These are phyloP conservation scores for Polyommatus icarus DNA, from an alignment of 2,888 invertebrate species.

Conservation along the genomic window DNA sequence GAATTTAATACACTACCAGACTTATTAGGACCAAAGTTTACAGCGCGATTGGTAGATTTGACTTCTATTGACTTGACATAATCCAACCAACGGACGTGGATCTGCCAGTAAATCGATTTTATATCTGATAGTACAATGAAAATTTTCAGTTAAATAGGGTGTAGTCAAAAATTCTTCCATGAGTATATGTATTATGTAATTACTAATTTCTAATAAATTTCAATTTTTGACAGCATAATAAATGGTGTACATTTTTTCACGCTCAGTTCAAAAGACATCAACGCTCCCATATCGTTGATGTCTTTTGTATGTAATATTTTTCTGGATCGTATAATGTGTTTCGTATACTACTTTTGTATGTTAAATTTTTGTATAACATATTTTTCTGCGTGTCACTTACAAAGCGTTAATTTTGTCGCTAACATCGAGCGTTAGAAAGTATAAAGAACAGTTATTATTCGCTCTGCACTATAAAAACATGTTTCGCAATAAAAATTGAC, in stretches of 20 bases:
- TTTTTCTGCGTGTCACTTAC: not conserved
- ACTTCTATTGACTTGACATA: too few species aligned
- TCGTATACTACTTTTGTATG: not conserved
- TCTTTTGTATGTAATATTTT: not conserved
- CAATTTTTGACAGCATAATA: not conserved
- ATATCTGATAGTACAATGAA: too few species aligned
- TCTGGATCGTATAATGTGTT: not conserved
- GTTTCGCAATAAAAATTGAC: not conserved
- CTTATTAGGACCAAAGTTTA: too few species aligned
- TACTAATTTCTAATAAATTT: too few species aligned
- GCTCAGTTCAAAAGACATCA: slow-evolving; percentile 8
- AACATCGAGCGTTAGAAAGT: not conserved
- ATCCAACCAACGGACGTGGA: too few species aligned
- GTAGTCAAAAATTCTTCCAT: too few species aligned
- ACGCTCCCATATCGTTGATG: not conserved
- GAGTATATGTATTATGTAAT: too few species aligned
- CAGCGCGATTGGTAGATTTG: too few species aligned
- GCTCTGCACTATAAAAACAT: not conserved
- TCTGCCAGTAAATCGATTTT: too few species aligned
- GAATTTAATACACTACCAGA: too few species aligned
- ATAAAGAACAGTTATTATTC: not conserved
- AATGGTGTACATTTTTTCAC: not conserved
- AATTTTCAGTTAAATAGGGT: too few species aligned
- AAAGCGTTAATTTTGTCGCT: not conserved
- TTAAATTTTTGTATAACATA: not conserved